Percentiles rank a stretch among this genome's conserved stretches.
phyloP scores from a whole-genome alignment of 2,888 invertebrate species.

The Polymixis flavicincta region DNA sequence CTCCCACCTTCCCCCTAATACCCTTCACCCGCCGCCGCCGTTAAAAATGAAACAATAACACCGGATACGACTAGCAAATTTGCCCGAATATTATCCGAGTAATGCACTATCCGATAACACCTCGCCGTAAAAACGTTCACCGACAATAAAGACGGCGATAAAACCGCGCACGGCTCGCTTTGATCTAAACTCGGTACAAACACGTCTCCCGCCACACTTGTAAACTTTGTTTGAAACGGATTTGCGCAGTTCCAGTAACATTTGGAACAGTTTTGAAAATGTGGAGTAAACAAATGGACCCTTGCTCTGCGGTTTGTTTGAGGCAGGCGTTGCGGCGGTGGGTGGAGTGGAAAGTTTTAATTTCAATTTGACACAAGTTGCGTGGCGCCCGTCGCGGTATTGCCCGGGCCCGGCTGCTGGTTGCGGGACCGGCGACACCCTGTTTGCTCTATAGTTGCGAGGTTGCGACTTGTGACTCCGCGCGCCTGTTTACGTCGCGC shows the following conservation, averaged over 20 bases:
- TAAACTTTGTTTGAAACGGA: constrained; percentile 50
- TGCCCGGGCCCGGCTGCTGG: not conserved
- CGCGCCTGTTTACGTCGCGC: no score
- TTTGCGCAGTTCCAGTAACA: constrained; percentile 49
- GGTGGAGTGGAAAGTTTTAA: constrained; percentile 60
- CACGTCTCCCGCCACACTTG: constrained; percentile 24
- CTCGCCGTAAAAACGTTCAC: constrained; percentile 46
- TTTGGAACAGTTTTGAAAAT: constrained; percentile 68
- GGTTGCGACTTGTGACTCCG: not conserved
- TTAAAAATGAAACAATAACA: constrained; percentile 67
- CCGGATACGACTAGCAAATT: constrained; percentile 63
- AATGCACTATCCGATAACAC: constrained; percentile 61
- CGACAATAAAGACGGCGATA: constrained; percentile 46
- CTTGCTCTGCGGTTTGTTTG: constrained; percentile 69
- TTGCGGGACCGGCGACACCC: not conserved
- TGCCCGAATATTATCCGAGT: constrained; percentile 60
- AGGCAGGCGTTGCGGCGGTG: constrained; percentile 27
- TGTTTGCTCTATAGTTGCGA: constrained; percentile 2
- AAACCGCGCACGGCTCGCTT: constrained; percentile 49
- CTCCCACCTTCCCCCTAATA: constrained; percentile 6
- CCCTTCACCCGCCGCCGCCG: constrained; percentile 17
- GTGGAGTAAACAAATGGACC: constrained; percentile 67
- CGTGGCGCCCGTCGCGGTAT: constrained; percentile 10
- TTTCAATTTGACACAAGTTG: constrained; percentile 63
- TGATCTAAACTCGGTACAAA: constrained; percentile 52